phyloP scores from a whole-genome alignment of 2,113 vertebrate genomes.

The Otolemur garnettii region DNA sequence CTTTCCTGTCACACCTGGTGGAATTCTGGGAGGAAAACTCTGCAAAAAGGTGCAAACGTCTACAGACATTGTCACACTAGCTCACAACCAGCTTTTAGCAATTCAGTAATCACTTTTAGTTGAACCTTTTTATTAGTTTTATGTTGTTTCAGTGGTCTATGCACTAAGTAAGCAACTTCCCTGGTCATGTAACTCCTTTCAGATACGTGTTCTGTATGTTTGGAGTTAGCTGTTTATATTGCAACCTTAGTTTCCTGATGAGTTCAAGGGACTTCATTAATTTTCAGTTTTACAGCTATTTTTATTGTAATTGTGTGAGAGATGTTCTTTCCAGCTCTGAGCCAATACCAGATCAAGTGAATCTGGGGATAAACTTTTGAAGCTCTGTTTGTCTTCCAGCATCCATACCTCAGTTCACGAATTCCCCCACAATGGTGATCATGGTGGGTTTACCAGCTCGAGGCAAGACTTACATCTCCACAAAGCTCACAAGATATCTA shows the following conservation, averaged over 20 bases:
- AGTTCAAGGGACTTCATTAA: slow-evolving; percentile 28
- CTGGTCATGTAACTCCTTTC: not conserved
- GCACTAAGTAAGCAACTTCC: slow-evolving; percentile 3
- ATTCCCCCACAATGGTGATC: slow-evolving; percentile 95
- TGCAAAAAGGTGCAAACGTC: not conserved
- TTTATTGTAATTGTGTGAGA: not conserved
- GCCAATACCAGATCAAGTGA: not conserved
- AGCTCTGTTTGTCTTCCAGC: slow-evolving; percentile 86
- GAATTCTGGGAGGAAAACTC: slow-evolving; percentile 18
- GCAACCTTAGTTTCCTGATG: slow-evolving; percentile 32
- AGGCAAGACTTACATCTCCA: slow-evolving; percentile 95
- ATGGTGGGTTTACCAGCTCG: slow-evolving; percentile 94
- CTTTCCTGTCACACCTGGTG: not conserved
- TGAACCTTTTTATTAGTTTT: slow-evolving; percentile 7
- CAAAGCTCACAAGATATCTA: slow-evolving; percentile 94
- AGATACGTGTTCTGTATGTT: slow-evolving; percentile 34
- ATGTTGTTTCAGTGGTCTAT: slow-evolving; percentile 45
- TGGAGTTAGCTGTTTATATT: not conserved
- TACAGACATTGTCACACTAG: slow-evolving; percentile 7
- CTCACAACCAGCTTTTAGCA: not conserved
- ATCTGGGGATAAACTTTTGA: slow-evolving; percentile 45
- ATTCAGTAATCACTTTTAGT: slow-evolving; percentile 29
- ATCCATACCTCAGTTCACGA: slow-evolving; percentile 94
- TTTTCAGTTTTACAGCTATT: slow-evolving; percentile 30
- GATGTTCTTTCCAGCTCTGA: not conserved